These are phyloP conservation scores for Liodrosophila aerea DNA, from an alignment of 2,888 invertebrate species.

Conservation along the genomic window DNA sequence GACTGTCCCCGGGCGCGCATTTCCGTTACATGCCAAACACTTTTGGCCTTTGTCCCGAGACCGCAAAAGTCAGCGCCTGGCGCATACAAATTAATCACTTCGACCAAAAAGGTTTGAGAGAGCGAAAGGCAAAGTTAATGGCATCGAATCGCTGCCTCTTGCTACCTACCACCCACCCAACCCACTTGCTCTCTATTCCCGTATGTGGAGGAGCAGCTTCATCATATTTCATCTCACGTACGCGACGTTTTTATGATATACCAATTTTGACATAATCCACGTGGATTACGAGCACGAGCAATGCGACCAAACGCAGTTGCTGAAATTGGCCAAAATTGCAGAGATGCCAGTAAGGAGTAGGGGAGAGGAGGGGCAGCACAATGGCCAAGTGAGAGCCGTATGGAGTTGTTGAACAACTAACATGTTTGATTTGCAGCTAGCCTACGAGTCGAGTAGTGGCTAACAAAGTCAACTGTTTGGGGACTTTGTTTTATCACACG, in stretches of 20 bases:
- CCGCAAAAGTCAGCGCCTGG: slow-evolving; percentile 71
- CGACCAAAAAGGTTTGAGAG: slow-evolving; percentile 62
- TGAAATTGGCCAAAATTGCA: slow-evolving; percentile 49
- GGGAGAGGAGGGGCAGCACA: not conserved
- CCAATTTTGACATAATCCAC: slow-evolving; percentile 80
- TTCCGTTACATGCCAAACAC: slow-evolving; percentile 75
- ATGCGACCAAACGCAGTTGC: slow-evolving; percentile 29
- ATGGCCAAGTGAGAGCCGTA: not conserved
- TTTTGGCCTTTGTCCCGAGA: slow-evolving; percentile 73
- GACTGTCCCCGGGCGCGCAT: slow-evolving; percentile 68
- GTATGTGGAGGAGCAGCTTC: slow-evolving; percentile 6
- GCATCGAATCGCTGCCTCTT: slow-evolving; percentile 23
- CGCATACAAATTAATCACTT: slow-evolving; percentile 74
- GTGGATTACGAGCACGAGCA: slow-evolving; percentile 68
- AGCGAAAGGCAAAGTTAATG: slow-evolving; percentile 54
- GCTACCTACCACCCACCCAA: not conserved
- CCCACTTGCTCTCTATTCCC: not conserved
- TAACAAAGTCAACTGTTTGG: slow-evolving; percentile 14
- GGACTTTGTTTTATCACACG: slow-evolving; percentile 5
- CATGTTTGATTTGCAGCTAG: slow-evolving; percentile 29
- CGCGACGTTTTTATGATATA: slow-evolving; percentile 80
- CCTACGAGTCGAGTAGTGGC: slow-evolving; percentile 1
- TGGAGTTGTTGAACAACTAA: slow-evolving; percentile 5
- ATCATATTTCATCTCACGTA: slow-evolving; percentile 67
- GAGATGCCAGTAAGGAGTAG: too few relatives aligned